Conservation (phyloP, 1,140 invertebrate genomes). For the Hyphantria cunea region DNA sequence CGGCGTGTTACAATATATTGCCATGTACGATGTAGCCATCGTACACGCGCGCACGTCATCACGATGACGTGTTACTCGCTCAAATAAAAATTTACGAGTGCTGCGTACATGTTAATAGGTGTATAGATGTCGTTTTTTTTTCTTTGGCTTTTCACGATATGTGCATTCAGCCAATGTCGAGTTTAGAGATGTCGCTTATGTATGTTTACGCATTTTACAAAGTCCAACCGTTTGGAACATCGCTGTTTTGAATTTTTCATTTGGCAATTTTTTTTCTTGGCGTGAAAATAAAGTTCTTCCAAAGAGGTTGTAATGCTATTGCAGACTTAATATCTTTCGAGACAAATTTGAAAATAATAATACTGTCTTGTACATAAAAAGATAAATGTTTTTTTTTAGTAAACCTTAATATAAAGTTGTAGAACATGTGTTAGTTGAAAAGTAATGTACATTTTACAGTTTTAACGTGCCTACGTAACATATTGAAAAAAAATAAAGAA, state of each 20-base stretch:
- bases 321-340: conserved; percentile 4
- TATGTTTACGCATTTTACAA: too few relatives aligned
- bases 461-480: too few relatives aligned
- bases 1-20: conserved; percentile 18
- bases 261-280: conserved; percentile 6
- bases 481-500: too few relatives aligned
- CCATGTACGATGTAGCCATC: conserved; percentile 25
- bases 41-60: conserved; percentile 29
- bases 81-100: conserved; percentile 58
- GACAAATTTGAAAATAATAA: conserved; percentile 2
- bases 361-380: too few relatives aligned
- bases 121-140: conserved; percentile 25
- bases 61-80: conserved; percentile 41
- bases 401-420: too few relatives aligned
- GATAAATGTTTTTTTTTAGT: too few relatives aligned
- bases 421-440: too few relatives aligned
- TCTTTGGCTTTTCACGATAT: too few relatives aligned
- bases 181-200: too few relatives aligned
- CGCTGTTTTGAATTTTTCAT: not conserved
- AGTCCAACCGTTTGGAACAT: conserved; percentile 1
- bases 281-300: conserved; percentile 8
- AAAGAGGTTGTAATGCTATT: conserved; percentile 4
- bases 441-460: too few relatives aligned
- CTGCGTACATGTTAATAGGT: conserved; percentile 50
- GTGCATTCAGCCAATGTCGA: too few relatives aligned